Conservation (phyloP, 2,888 invertebrate species). For the Rhamnusium bicolor region DNA sequence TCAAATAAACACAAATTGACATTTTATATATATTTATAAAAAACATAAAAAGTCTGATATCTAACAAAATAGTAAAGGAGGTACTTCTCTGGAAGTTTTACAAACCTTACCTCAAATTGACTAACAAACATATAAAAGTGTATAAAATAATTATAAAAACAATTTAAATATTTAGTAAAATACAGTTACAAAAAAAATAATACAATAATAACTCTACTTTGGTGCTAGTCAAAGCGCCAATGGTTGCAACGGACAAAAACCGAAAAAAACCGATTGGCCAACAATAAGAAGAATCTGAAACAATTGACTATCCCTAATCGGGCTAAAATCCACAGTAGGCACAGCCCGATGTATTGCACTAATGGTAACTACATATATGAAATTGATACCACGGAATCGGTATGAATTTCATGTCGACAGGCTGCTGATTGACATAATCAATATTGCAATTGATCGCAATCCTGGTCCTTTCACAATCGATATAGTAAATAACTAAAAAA, state of each 20-base stretch:
- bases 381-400: constrained; percentile 51
- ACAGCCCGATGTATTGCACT: constrained; percentile 70
- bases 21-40: constrained; percentile 71
- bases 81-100: constrained; percentile 68
- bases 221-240: constrained; percentile 69
- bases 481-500: constrained; percentile 62
- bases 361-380: constrained; percentile 69
- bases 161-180: constrained; percentile 68
- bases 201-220: constrained; percentile 67
- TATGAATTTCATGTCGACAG: constrained; percentile 52
- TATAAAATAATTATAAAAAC: constrained; percentile 71
- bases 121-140: constrained; percentile 72
- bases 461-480: constrained; percentile 51
- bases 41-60: constrained; percentile 72
- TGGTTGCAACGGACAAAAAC: constrained; percentile 65
- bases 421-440: constrained; percentile 49
- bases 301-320: constrained; percentile 70
- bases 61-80: constrained; percentile 71
- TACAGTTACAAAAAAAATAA: constrained; percentile 67
- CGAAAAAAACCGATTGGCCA: constrained; percentile 67
- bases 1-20: constrained; percentile 72
- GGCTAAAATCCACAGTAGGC: constrained; percentile 61
- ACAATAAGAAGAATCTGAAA: constrained; percentile 70
- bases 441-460: constrained; percentile 51
- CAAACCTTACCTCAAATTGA: constrained; percentile 69